These are phyloP conservation scores for Meganola albula DNA, from an alignment of 2,888 invertebrate genomes.

Conservation along the genomic window DNA sequence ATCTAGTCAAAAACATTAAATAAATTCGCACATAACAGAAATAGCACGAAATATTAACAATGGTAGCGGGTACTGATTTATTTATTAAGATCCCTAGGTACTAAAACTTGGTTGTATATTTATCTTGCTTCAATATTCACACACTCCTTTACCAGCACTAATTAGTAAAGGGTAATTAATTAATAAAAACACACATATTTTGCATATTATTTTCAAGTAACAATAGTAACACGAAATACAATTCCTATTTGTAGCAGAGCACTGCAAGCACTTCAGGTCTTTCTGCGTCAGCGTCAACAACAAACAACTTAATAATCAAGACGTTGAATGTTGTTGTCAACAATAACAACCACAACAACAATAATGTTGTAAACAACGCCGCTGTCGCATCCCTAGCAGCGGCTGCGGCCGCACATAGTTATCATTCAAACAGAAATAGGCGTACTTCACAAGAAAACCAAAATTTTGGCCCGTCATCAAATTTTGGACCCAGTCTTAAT, in stretches of 20 bases:
- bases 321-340: slow-evolving; percentile 72
- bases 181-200: no score
- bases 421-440: slow-evolving; percentile 67
- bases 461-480: slow-evolving; percentile 53
- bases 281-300: slow-evolving; percentile 63
- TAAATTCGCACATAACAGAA: no score
- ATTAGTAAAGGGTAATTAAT: no score
- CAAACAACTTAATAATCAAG: slow-evolving; percentile 74
- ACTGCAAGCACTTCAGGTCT: slow-evolving; percentile 62
- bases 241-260: slow-evolving; percentile 44
- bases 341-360: slow-evolving; percentile 75
- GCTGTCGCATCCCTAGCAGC: slow-evolving; percentile 71
- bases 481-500: slow-evolving; percentile 68
- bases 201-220: no score
- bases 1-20: no score
- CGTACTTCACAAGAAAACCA: slow-evolving; percentile 69
- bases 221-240: slow-evolving; percentile 11
- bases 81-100: no score
- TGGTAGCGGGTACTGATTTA: no score
- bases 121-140: no score
- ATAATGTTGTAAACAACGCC: slow-evolving; percentile 73
- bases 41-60: no score
- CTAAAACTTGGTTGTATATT: no score
- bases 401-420: slow-evolving; percentile 70
- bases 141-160: no score